A percentile compares a stretch with the other conserved stretches of the same genome.
Conservation (phyloP, 2,888 invertebrate genomes). For the Lottia gigantea region DNA sequence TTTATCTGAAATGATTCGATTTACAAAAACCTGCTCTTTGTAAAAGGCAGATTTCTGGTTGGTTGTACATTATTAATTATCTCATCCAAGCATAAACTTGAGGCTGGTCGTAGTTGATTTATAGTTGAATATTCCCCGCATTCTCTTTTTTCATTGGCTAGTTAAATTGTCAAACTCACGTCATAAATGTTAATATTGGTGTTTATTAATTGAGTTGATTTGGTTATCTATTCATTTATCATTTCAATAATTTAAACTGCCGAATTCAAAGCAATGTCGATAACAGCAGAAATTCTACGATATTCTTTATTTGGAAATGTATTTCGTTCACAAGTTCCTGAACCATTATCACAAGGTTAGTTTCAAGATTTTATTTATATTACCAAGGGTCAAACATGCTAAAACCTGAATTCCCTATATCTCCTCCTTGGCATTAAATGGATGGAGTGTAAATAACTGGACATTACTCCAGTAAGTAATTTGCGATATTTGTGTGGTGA, state of each 20-base stretch:
- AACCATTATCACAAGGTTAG: background rate
- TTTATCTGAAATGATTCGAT: background rate
- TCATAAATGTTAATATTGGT: background rate
- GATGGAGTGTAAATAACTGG: too few species aligned
- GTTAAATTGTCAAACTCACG: background rate
- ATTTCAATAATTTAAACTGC: too few species aligned
- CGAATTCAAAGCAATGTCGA: background rate
- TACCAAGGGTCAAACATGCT: too few species aligned
- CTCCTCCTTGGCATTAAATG: too few species aligned
- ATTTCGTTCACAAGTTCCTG: background rate
- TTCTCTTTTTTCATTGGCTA: slow-evolving; percentile 4
- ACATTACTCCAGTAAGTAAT: too few species aligned
- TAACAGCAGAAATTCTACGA: background rate
- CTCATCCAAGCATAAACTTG: too few species aligned
- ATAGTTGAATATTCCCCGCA: background rate
- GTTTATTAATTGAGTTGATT: background rate
- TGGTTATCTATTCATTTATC: background rate
- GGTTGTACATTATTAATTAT: background rate
- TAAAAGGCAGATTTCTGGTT: background rate
- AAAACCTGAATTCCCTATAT: too few species aligned
- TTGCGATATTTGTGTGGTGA: too few species aligned
- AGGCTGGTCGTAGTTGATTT: too few species aligned
- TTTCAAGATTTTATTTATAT: too few species aligned
- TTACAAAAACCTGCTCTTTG: background rate
- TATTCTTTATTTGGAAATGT: background rate